phyloP scores from a whole-genome alignment of 2,113 vertebrate species.

The Pelmatolapia mariae region DNA sequence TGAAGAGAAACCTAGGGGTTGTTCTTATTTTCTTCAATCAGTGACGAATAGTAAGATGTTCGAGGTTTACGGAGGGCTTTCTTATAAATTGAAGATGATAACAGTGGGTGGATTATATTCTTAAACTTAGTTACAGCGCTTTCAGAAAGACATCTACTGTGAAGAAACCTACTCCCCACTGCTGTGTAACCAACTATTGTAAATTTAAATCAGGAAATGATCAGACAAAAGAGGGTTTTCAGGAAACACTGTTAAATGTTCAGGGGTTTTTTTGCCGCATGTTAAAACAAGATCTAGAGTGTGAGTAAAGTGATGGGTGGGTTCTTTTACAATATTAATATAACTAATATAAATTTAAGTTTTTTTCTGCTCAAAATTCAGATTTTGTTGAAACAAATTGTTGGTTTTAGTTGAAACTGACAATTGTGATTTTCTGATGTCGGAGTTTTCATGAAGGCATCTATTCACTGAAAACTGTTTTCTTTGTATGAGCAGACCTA shows the following conservation, averaged over 20 bases:
- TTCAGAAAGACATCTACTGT: neutral
- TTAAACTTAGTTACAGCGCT: rapidly evolving
- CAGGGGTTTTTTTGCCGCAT: rapidly evolving
- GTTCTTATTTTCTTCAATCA: neutral
- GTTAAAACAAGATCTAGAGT: neutral
- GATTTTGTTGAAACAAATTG: neutral
- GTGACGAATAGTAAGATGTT: rapidly evolving
- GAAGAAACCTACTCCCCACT: neutral
- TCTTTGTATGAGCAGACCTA: rapidly evolving
- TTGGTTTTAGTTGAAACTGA: neutral
- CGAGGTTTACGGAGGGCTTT: rapidly evolving
- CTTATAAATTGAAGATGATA: neutral
- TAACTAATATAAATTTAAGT: neutral
- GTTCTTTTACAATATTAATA: neutral
- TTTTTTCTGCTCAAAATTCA: neutral
- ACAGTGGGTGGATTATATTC: neutral
- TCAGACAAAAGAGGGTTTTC: neutral
- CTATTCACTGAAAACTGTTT: neutral
- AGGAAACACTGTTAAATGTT: neutral
- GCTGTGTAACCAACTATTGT: neutral
- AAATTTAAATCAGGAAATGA: neutral
- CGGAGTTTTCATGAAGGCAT: neutral
- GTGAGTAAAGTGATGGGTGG: neutral
- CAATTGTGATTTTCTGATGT: neutral
- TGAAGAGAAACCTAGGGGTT: neutral